Evolutionary conservation across 2,113 vertebrate genomes (phyloP).

Genomic region (Corynorhinus townsendii): DNA sequence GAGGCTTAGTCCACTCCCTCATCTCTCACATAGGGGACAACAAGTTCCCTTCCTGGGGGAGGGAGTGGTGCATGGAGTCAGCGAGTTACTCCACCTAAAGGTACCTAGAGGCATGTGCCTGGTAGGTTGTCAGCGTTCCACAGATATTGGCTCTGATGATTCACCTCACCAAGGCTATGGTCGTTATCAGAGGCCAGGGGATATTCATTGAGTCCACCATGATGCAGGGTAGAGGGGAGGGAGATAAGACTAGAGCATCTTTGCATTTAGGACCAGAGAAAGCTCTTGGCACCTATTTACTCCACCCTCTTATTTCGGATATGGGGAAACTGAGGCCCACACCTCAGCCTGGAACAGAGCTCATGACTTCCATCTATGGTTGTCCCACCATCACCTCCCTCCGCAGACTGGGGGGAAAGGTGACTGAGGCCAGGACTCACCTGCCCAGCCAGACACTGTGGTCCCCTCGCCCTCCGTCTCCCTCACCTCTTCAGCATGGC

Average conservation of each 20-base stretch:
- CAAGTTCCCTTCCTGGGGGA: background rate
- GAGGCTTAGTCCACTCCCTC: background rate
- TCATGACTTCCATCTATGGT: background rate
- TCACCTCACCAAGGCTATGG: background rate
- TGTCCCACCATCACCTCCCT: background rate
- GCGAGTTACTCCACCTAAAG: background rate
- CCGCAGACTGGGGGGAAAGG: background rate
- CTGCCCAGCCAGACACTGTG: background rate
- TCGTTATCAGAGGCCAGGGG: background rate
- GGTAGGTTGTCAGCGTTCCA: background rate
- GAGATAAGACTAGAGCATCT: rapidly evolving
- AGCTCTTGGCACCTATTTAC: background rate
- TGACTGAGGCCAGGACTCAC: background rate
- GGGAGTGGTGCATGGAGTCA: background rate
- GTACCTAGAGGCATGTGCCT: background rate
- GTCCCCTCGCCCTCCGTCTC: background rate
- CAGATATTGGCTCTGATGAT: background rate
- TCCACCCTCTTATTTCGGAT: background rate
- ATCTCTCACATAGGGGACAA: background rate
- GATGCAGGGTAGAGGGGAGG: background rate
- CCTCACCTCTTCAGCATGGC: background rate
- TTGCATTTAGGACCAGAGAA: background rate
- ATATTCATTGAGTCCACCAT: background rate
- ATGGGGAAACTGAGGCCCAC: background rate
- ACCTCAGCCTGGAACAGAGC: background rate